A percentile compares a stretch with the other conserved stretches of the same genome.
Conservation (phyloP, 53 echinoderm and acorn worm species). For the Actinopyga echinites region DNA sequence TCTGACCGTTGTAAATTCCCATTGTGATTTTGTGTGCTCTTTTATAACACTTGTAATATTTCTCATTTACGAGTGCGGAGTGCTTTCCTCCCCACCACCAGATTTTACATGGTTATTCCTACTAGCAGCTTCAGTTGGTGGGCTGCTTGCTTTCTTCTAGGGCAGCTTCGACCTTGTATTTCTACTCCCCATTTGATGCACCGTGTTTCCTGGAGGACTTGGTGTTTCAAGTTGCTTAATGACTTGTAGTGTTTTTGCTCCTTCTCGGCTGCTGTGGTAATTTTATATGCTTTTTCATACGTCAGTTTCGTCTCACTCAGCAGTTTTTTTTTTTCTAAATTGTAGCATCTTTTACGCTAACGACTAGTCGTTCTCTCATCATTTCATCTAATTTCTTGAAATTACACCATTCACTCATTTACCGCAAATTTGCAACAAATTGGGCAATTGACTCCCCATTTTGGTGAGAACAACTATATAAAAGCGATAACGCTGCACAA, state of each 20-base stretch:
- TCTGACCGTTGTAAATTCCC: too few species aligned
- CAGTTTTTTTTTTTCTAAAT: conserved; percentile 57
- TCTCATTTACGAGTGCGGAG: conserved; percentile 12
- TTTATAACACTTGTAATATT: conserved; percentile 51
- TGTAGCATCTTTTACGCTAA: conserved; percentile 27
- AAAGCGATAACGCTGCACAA: conserved; percentile 8
- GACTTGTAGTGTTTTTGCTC: conserved; percentile 51
- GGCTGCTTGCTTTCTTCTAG: background rate
- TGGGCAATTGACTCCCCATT: conserved; percentile 32
- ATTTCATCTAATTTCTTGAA: conserved; percentile 51
- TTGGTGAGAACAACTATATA: background rate
- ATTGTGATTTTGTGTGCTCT: conserved; percentile 58
- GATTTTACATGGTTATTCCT: background rate
- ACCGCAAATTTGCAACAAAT: conserved; percentile 32
- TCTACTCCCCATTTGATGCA: background rate
- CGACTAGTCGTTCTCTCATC: conserved; percentile 51
- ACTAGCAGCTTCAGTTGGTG: background rate
- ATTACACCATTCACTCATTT: conserved; percentile 49
- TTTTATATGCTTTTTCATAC: conserved; percentile 40
- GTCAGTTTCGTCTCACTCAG: conserved; percentile 44
- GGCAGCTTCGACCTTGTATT: background rate
- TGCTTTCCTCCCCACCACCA: conserved; percentile 50
- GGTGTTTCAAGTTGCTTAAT: conserved; percentile 22
- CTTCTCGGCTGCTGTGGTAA: conserved; percentile 47
- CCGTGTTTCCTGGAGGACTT: background rate